A percentile compares a stretch with the other conserved stretches of the same genome.
phyloP scores from a whole-genome alignment of 2,113 vertebrate genomes.

The Hydrolagus affinis region DNA sequence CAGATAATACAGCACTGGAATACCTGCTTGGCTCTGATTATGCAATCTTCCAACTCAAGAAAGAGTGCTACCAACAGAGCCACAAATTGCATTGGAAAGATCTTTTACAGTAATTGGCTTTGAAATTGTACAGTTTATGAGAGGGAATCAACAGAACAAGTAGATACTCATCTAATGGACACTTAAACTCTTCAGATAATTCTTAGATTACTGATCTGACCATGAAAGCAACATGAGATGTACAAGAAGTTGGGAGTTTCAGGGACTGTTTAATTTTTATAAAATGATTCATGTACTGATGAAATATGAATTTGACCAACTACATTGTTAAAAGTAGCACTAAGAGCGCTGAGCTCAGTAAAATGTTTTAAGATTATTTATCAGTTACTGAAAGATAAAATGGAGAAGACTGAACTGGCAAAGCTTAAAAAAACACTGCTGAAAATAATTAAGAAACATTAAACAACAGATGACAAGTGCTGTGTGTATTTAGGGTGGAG shows the following conservation, averaged over 20 bases:
- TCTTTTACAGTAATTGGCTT: not conserved
- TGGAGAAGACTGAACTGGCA: not conserved
- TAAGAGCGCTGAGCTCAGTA: not conserved
- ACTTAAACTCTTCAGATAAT: not conserved
- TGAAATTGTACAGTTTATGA: not conserved
- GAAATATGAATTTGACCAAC: not conserved
- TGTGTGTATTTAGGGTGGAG: no score
- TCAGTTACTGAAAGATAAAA: not conserved
- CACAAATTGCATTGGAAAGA: not conserved
- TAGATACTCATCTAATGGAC: not conserved
- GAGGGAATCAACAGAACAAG: not conserved
- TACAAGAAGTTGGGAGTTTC: not conserved
- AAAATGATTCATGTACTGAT: not conserved
- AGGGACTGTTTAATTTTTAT: not conserved
- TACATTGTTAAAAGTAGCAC: not conserved
- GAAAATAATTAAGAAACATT: no score
- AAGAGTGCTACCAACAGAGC: no score
- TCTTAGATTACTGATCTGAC: not conserved
- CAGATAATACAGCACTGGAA: no score
- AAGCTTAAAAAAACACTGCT: not conserved
- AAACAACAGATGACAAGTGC: no score
- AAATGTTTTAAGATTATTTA: no score
- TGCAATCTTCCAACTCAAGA: no score
- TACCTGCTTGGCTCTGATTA: no score
- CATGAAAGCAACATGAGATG: not conserved